These are phyloP conservation scores for Idaea aversata DNA, from an alignment of 2,888 invertebrate genomes.

Conservation along the genomic window DNA sequence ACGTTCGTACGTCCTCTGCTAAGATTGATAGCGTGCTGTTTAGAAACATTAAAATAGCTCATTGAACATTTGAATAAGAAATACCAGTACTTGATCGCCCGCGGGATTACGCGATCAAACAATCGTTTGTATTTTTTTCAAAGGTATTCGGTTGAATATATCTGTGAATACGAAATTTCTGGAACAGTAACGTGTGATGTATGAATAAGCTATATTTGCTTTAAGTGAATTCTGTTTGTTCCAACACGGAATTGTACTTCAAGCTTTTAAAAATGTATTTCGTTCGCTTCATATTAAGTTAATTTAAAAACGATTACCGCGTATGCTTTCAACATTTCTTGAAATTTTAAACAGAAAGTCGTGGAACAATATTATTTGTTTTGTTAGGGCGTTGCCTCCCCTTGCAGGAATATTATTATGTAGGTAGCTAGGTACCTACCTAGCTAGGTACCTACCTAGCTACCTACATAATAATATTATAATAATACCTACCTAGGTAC, in stretches of 20 bases:
- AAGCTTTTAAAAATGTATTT: not conserved
- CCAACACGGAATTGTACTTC: not conserved
- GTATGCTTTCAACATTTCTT: not conserved
- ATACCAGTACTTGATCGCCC: slow-evolving; percentile 62
- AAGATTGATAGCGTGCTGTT: slow-evolving; percentile 75
- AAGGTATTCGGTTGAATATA: slow-evolving; percentile 19
- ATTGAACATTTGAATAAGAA: slow-evolving; percentile 73
- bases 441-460: too few relatives aligned
- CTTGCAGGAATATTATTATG: too few relatives aligned
- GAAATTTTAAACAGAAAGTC: not conserved
- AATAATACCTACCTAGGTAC: too few relatives aligned
- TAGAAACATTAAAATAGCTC: slow-evolving; percentile 71
- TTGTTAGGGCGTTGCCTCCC: too few relatives aligned
- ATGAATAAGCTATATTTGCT: slow-evolving; percentile 22
- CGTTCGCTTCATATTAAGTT: not conserved
- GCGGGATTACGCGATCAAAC: slow-evolving; percentile 62
- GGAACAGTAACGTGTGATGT: slow-evolving; percentile 18
- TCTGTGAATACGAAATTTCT: slow-evolving; percentile 11
- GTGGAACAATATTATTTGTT: too few relatives aligned
- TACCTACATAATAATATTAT: too few relatives aligned
- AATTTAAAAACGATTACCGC: not conserved
- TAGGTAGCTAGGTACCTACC: too few relatives aligned
- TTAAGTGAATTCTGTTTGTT: not conserved
- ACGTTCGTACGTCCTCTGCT: slow-evolving; percentile 67
- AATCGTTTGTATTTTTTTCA: slow-evolving; percentile 56